Evolutionary conservation across 2,888 invertebrate species (phyloP).

Genomic region (Bellardia pandia): DNA sequence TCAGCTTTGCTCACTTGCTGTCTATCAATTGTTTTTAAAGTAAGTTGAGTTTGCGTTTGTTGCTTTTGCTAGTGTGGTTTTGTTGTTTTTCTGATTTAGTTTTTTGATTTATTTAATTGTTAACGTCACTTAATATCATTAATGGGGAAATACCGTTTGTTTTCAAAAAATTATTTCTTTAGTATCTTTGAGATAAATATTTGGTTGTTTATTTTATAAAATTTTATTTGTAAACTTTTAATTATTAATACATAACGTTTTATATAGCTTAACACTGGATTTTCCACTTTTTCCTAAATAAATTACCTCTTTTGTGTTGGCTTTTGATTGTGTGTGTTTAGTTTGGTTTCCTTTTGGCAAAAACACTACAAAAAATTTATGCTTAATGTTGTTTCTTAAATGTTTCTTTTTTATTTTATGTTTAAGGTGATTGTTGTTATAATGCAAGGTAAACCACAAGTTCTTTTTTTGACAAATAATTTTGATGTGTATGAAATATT

Average conservation of each 20-base stretch:
- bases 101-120: constrained; percentile 61
- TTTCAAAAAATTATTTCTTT: constrained; percentile 24
- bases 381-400: constrained; percentile 60
- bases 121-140: constrained; percentile 57
- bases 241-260: background rate
- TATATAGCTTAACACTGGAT: constrained; percentile 56
- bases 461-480: constrained; percentile 57
- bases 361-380: constrained; percentile 59
- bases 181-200: constrained; percentile 62
- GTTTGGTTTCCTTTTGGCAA: constrained; percentile 62
- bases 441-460: constrained; percentile 76
- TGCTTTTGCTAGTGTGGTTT: constrained; percentile 37
- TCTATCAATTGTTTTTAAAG: constrained; percentile 56
- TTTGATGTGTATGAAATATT: constrained; percentile 43
- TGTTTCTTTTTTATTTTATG: constrained; percentile 49
- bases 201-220: constrained; percentile 40
- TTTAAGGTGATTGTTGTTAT: constrained; percentile 71
- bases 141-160: constrained; percentile 68
- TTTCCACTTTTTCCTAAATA: constrained; percentile 63
- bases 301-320: constrained; percentile 44
- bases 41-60: constrained; percentile 71
- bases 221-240: background rate
- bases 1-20: constrained; percentile 6
- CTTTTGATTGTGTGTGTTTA: constrained; percentile 54
- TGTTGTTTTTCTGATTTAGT: constrained; percentile 56